A percentile compares a stretch with the other conserved stretches of the same genome.
These are phyloP conservation scores for Poicephalus gulielmi DNA, from an alignment of 2,113 vertebrate genomes.

Conservation along the genomic window DNA sequence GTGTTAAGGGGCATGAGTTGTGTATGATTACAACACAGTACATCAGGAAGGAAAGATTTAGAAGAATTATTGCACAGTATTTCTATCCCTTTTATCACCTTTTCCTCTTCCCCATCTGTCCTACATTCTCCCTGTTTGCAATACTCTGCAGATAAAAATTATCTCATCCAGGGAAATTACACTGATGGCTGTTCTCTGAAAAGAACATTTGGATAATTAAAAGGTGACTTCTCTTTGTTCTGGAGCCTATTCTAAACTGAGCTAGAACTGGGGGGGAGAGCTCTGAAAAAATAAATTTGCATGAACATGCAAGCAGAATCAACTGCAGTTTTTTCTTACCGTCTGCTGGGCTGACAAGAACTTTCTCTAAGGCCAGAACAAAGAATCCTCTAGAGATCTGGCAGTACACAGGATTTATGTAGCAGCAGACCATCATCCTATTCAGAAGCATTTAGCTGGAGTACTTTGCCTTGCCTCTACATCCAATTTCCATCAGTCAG, in stretches of 20 bases:
- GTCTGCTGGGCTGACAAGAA: constrained; percentile 56
- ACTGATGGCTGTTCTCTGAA: background rate
- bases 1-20: background rate
- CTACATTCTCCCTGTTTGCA: background rate
- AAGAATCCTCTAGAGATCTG: constrained; percentile 64
- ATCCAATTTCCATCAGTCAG: constrained; percentile 60
- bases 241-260: background rate
- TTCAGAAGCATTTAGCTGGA: constrained; percentile 62
- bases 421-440: constrained; percentile 58
- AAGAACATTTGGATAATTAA: constrained; percentile 5
- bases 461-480: constrained; percentile 51
- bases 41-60: background rate
- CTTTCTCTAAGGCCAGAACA: constrained; percentile 63
- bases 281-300: background rate
- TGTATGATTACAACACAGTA: background rate
- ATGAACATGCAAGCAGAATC: background rate
- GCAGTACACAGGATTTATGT: constrained; percentile 57
- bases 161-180: background rate
- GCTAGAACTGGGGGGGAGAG: background rate
- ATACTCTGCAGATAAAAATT: background rate
- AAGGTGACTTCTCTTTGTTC: background rate
- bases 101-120: constrained; percentile 18
- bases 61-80: constrained; percentile 31
- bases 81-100: constrained; percentile 43
- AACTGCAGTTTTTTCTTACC: constrained; percentile 37